Base-by-base conservation (phyloP, 2,888 invertebrate species). In the Spicauda simplicius region DNA sequence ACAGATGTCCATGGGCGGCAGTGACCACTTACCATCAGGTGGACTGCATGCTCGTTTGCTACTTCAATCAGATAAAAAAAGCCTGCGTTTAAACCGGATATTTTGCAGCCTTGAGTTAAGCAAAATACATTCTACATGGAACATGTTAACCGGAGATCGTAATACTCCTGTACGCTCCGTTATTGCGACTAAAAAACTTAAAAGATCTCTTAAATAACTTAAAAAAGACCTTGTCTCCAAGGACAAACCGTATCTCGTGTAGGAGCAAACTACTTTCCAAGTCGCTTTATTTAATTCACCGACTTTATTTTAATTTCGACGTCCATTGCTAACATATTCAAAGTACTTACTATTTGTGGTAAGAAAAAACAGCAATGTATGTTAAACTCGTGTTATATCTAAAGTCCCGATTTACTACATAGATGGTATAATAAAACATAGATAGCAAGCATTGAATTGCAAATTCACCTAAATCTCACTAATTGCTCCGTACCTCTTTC, bases 361-460 rank as follows among this genome's bases (percentile, higher is more conserved):
- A 12, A 50, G 2, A 19, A 64, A 19, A 14, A 2, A 25, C 16
- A 30, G 55, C 45, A 56, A 64, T 56, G 63, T 30, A 56, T 30
- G 11, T 33, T 5, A 11, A 54, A 14, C 2, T 18, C 3, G 14
- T n/a, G 19, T 12, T 58, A n/a, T 19, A 48, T 48, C 6, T 45
- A 20, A 45, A 48, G 45, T 20, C 8, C 48, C 45, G 18, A 7
- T 7, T 18, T 14, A 19, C 19, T 54, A 56, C 16, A 41, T 48
- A 30, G 48, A 48, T 50, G 48, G 50, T 64, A 41, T 55, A 60
- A 66, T 60, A 55, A 33, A 25, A 48, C 53, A 45, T 65, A 57
- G 59, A 65, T 60, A 55, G 48, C 37, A 16, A n/a, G 67, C 75
- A 74, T 77, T 74, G 78, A 76, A 76, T 79, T 76, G 78, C 79